phyloP scores from a whole-genome alignment of 2,888 invertebrate species.

The Phaedon cochleariae region DNA sequence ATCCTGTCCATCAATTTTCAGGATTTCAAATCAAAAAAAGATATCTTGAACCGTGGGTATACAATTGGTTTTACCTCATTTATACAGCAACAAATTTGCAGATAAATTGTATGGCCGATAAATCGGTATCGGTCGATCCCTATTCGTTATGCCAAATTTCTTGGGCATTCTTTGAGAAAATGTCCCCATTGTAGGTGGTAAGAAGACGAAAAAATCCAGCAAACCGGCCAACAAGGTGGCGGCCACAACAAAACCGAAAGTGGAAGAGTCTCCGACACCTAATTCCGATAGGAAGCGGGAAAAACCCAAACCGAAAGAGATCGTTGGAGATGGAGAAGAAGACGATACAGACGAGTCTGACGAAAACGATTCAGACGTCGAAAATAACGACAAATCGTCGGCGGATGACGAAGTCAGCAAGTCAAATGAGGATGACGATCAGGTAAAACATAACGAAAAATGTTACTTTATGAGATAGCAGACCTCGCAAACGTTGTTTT shows the following conservation, averaged over 20 bases:
- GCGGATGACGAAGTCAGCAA: slow-evolving; percentile 57
- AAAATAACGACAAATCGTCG: slow-evolving; percentile 58
- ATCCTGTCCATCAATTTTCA: no score
- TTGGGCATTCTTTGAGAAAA: not conserved
- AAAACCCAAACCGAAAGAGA: slow-evolving; percentile 45
- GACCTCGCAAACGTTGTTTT: no score
- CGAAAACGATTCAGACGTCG: slow-evolving; percentile 65
- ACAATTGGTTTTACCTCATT: no score
- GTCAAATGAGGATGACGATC: slow-evolving; percentile 59
- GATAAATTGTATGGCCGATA: no score
- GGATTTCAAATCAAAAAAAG: no score
- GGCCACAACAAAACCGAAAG: slow-evolving; percentile 47
- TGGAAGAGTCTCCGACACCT: slow-evolving; percentile 50
- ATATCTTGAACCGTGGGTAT: no score
- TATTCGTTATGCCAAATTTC: no score
- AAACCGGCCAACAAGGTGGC: slow-evolving; percentile 43
- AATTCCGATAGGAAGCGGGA: slow-evolving; percentile 44
- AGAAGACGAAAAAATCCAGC: slow-evolving; percentile 70
- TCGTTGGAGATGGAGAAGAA: slow-evolving; percentile 39
- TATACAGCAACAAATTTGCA: no score
- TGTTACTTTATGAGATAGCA: no score
- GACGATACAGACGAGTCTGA: slow-evolving; percentile 60
- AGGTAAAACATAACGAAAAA: no score
- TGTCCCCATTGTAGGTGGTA: slow-evolving; percentile 56
- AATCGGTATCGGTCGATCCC: no score